Base-by-base conservation (phyloP, 2,797 vertebrate species). In the Sebastes cheni region DNA sequence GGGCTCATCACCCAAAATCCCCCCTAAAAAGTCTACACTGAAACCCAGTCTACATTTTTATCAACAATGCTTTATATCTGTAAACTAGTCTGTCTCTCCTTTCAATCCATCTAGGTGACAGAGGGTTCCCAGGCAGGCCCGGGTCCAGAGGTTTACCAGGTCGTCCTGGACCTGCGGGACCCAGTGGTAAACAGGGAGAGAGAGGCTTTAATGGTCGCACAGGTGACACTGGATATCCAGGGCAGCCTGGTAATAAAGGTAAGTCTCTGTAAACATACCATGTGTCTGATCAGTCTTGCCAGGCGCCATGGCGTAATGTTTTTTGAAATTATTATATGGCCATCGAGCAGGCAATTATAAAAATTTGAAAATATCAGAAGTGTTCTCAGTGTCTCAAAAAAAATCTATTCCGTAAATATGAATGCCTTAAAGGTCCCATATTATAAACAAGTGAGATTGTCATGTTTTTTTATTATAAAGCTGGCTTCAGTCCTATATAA, bases 171-270 rank as follows among this genome's bases (percentile, higher is more conserved):
- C 83, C 55, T 73, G 72, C 77, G 7, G 92, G 92, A 67, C 79
- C 64, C 2, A 74, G 18, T 46, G 92, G 92, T 50, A 76, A 20
- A 78, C 73, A 76, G 12, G 93, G 92, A 58, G 90, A 92, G 54
- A 82, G 27, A 64, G 93, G 92, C n/a, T 81, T 75, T 52, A 1
- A 29, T 71, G 92, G 91, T 50, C 72, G 0, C 8, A 60, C 59
- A 39, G 93, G 93, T 70, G 22, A 20, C 18, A 6, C 2, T 65
- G 93, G 92, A 79, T 11, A 80, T 55, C 67, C 46, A 25, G 92
- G 92, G 75, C 32, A 14, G 2, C 69, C 64, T 72, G 93, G 92
- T 39, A 4, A 14, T 39, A 92, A 89, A 90, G 92, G 93, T 91
- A 79, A 25, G 59, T 60, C 4, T 58, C 6, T 73, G 0, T 50